These are phyloP conservation scores for Camponotus pennsylvanicus DNA, from an alignment of 1,140 invertebrate species.

Conservation along the genomic window DNA sequence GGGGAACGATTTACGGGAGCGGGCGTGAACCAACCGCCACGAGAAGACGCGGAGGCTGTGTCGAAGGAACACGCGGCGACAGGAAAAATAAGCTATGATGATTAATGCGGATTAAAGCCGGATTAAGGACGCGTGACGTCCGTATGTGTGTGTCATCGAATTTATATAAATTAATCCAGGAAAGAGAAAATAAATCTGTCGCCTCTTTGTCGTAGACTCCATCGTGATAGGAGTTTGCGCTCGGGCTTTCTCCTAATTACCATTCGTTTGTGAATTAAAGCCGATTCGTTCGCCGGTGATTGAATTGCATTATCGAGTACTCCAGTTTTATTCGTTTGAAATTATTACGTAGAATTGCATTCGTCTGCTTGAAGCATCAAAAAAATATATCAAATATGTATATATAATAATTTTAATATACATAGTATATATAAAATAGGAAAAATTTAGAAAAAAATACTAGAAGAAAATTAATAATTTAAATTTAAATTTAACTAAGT, in stretches of 20 bases:
- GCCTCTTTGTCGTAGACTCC: neutral
- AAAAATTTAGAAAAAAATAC: neutral
- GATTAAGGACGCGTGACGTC: neutral
- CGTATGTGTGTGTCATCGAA: neutral
- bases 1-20: slow-evolving; percentile 32
- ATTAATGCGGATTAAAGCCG: neutral
- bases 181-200: slow-evolving; percentile 17
- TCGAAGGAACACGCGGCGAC: slow-evolving; percentile 8
- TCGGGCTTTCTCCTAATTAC: neutral
- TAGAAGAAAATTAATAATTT: neutral
- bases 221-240: neutral
- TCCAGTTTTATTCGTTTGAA: neutral
- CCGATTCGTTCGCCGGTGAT: neutral
- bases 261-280: slow-evolving; percentile 12
- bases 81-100: slow-evolving; percentile 38
- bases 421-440: too few relatives aligned
- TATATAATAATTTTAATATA: too few relatives aligned
- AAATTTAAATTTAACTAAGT: neutral
- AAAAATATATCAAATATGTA: neutral
- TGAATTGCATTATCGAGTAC: neutral
- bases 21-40: slow-evolving; percentile 15
- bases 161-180: slow-evolving; percentile 26
- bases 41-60: slow-evolving; percentile 1
- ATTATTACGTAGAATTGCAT: neutral
- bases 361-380: neutral